Evolutionary conservation across 1,140 invertebrate species (phyloP), one percentile per base, ranked within the genome.

Genomic region (Orussus abietinus): DNA sequence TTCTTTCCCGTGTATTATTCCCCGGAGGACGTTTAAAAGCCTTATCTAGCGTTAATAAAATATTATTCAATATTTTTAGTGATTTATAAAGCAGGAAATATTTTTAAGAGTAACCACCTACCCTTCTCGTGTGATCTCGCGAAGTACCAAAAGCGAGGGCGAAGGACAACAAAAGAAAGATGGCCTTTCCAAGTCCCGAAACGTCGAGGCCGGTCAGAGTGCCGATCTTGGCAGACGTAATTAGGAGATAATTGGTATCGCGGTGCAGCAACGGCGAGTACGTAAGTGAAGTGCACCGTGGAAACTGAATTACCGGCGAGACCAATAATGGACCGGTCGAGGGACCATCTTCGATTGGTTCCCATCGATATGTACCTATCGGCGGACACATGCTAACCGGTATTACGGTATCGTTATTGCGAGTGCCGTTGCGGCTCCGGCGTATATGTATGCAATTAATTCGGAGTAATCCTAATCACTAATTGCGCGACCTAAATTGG

Each of bases 391-490:
- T 44, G 31, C 15, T 1, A 39, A 17, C 29, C 7, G 5, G 11
- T 10, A 33, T 34, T 34, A n/a, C 22, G 33, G 13, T 34, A 18
- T 15, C 55, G 56, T 61, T 67, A 62, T 56, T 65, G 53, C 59
- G 62, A 62, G 57, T 57, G 49, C 48, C 14, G 15, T 6, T 5
- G 21, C 17, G 19, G 18, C 19, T 42, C 3, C 30, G 30, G 14
- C 42, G 31, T 38, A 21, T 19, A 32, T 48, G 53, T 49, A 60
- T 52, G 59, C 63, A 61, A 72, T 72, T 71, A 69, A 71, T 72
- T 71, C 55, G 21, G 45, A 56, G 67, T 72, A 67, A 72, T 70
- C 58, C 65, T 68, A 66, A 69, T 69, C 55, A 55, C 61, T 66
- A 68, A 69, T 72, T 69, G 56, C 59, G 39, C 42, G 28, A 33